Conservation (phyloP, 2,113 vertebrate species). For the Pelmatolapia mariae region DNA sequence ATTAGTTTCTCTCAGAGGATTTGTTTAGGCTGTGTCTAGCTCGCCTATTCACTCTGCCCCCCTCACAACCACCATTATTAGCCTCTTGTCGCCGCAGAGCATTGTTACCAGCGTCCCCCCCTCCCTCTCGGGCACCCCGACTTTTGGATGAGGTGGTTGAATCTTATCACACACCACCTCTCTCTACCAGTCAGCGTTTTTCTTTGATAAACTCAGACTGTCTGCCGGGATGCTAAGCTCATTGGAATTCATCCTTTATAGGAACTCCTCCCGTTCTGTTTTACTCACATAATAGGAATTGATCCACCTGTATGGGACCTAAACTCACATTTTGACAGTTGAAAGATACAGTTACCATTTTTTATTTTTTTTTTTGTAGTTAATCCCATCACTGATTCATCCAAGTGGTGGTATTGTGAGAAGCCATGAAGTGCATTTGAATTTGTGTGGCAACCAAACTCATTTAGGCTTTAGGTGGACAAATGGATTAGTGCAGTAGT, state of each 20-base stretch:
- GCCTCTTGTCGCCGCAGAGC: constrained; percentile 63
- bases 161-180: constrained; percentile 69
- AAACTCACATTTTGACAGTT: neutral
- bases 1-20: constrained; percentile 4
- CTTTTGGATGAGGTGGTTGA: constrained; percentile 65
- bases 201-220: constrained; percentile 65
- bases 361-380: neutral
- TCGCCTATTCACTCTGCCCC: constrained; percentile 63
- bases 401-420: neutral
- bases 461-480: neutral
- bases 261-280: neutral
- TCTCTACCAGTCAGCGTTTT: constrained; percentile 75
- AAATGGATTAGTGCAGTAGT: neutral
- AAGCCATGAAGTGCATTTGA: neutral
- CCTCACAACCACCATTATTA: constrained; percentile 51
- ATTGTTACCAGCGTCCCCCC: constrained; percentile 64
- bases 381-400: neutral
- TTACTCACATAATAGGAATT: constrained; percentile 7
- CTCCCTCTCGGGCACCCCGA: constrained; percentile 59
- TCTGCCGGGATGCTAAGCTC: constrained; percentile 47
- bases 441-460: neutral
- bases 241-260: constrained; percentile 46
- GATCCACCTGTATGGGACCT: neutral
- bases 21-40: constrained; percentile 35
- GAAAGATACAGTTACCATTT: neutral